Evolutionary conservation across 2,797 vertebrate genomes (phyloP), one percentile per base, ranked within the genome.

Genomic region (Oreochromis grahami): DNA sequence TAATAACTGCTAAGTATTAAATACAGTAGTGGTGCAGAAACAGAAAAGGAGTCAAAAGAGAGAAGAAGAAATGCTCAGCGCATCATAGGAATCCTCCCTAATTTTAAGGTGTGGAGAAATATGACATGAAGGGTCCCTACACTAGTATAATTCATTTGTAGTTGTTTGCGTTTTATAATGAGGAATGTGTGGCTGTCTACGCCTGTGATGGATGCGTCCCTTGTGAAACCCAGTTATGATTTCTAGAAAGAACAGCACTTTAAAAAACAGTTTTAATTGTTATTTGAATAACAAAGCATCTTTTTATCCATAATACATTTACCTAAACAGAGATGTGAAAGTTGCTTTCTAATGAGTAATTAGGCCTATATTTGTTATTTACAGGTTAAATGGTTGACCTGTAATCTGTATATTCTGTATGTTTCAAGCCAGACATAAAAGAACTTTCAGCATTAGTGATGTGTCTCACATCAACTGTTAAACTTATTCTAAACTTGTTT

Each of bases 201-300:
- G 0, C 6, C 52, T 53, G 52, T 3, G 52, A 3, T 24, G 52
- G 11, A 53, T 53, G 0, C 0, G 0, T 53, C 52, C 52, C 2
- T 53, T 3, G 4, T 4, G 2, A 53, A 53, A 53, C 21, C 6
- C 0, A 24, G 1, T 53, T n/a, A 51, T 50, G 48, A 51, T 51
- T 51, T 3, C 50, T 51, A 21, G 3, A 51, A 51, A 51, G 50
- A 51, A 51, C 9, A 52, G 9, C 50, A 52, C 9, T 52, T 52
- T 52, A 52, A 52, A 52, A 52, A 52, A 51, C 50, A 1, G 19
- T 11, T 51, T 0, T 21, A 6, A 21, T 51, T 21, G 50, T 51
- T 51, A 24, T 7, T 53, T 11, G 51, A 3, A 53, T 7, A 4
- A 24, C 51, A 13, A 53, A 13, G 51, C 11, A n/a, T 51, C 2